phyloP scores from a whole-genome alignment of 2,113 vertebrate species.

The Megaleporinus macrocephalus region DNA sequence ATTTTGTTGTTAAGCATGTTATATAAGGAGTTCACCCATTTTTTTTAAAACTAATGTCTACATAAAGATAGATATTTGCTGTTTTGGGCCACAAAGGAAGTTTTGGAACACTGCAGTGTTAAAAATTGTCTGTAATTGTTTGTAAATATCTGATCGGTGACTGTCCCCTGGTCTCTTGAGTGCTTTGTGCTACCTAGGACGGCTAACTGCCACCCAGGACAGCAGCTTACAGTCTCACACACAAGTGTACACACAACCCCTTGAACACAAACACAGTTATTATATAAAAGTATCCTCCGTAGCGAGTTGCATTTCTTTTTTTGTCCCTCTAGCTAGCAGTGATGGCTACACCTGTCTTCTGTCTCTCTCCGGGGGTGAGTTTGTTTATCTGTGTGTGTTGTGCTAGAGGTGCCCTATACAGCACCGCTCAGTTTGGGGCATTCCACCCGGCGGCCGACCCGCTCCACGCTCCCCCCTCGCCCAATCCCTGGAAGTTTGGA shows the following conservation, averaged over 20 bases:
- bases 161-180: conserved; percentile 54
- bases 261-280: conserved; percentile 4
- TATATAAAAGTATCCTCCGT: conserved; percentile 77
- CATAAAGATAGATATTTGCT: background rate
- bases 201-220: conserved; percentile 57
- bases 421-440: conserved; percentile 63
- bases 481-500: conserved; percentile 98
- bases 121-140: background rate
- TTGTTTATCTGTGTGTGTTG: conserved; percentile 72
- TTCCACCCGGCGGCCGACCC: conserved; percentile 72
- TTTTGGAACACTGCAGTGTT: background rate
- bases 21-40: no score
- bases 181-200: conserved; percentile 48
- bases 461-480: conserved; percentile 72
- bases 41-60: no score
- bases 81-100: background rate
- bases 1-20: no score
- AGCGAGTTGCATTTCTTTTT: conserved; percentile 66
- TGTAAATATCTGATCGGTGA: conserved; percentile 51
- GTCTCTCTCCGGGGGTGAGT: conserved; percentile 72
- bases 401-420: conserved; percentile 72
- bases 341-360: conserved; percentile 77
- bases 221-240: conserved; percentile 45
- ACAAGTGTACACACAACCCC: background rate
- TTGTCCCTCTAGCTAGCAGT: conserved; percentile 64